Base-by-base conservation (phyloP, 1,140 invertebrate species). In the Tribolium madens region DNA sequence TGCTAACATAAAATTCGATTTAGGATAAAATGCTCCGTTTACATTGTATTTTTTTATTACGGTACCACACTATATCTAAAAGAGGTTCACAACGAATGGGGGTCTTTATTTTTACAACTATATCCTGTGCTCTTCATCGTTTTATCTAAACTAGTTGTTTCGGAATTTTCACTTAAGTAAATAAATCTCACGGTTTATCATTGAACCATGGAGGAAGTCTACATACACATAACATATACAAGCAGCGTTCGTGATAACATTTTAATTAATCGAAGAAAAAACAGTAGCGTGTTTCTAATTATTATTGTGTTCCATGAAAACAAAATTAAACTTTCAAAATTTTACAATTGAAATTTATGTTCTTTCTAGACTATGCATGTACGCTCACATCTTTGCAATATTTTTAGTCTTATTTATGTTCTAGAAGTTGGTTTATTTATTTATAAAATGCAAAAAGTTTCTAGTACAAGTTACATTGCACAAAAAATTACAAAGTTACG, bases 1-100 rank as follows among this genome's bases (percentile, higher is more conserved):
- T n/a, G 26, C 53, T 33, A 31, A 33, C 57, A 64, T 64, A 64
- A 64, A 64, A 64, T 64, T 64, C 57, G 57, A 64, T 64, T 64
- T 33, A 3, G 17, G 21, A 33, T 31, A 64, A 64, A 64, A 36
- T 64, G 57, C 26, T 64, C 26, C 21, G 57, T 64, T 64, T 64
- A 64, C 57, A 64, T 64, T 60, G 53, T 60, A 60, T 15, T 60
- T 60, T 60, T 60, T 64, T 64, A 64, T 64, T 64, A 33, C 57
- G 10, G 21, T 64, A 3, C 26, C 57, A 12, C 26, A 33, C 57
- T 12, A 64, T 53, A 53, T 53, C 57, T 64, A 12, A 64, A 57
- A 21, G 10, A 21, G 52, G 7, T 57, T 21, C 52, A 18, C 18
- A 5, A 10, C 53, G 3, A 64, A 64, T n/a, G 57, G 31, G 57